phyloP scores from a whole-genome alignment of 2,888 invertebrate species.

The Eupithecia subfuscata region DNA sequence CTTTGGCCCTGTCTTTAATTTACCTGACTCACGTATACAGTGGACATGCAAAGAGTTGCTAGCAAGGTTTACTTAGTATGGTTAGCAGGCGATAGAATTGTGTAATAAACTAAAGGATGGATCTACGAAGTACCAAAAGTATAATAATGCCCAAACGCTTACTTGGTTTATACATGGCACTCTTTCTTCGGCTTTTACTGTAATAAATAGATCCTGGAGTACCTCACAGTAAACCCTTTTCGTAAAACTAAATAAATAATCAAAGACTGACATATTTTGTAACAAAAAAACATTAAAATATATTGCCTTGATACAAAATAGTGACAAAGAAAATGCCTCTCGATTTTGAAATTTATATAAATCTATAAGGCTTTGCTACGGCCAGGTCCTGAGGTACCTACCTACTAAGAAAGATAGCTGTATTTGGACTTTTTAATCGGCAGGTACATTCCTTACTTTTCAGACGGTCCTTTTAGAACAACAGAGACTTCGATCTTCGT shows the following conservation, averaged over 20 bases:
- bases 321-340: slow-evolving; percentile 57
- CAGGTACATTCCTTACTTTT: background rate
- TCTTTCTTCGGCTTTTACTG: slow-evolving; percentile 63
- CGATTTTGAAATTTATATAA: slow-evolving; percentile 66
- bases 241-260: slow-evolving; percentile 60
- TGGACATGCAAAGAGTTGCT: background rate
- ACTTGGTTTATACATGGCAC: slow-evolving; percentile 64
- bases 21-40: background rate
- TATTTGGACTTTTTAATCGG: background rate
- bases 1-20: background rate
- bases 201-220: slow-evolving; percentile 53
- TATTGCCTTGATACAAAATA: slow-evolving; percentile 52
- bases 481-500: background rate
- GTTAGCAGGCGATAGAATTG: background rate
- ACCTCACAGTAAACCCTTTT: slow-evolving; percentile 45
- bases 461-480: background rate
- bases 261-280: slow-evolving; percentile 71
- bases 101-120: background rate
- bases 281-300: slow-evolving; percentile 66
- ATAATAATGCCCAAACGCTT: slow-evolving; percentile 46
- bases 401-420: background rate
- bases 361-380: slow-evolving; percentile 62
- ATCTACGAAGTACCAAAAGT: background rate
- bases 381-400: background rate
- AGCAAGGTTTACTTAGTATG: background rate